Evolutionary conservation across 2,113 vertebrate genomes (phyloP), one percentile per base, ranked within the genome.

Genomic region (Arothron firmamentum): DNA sequence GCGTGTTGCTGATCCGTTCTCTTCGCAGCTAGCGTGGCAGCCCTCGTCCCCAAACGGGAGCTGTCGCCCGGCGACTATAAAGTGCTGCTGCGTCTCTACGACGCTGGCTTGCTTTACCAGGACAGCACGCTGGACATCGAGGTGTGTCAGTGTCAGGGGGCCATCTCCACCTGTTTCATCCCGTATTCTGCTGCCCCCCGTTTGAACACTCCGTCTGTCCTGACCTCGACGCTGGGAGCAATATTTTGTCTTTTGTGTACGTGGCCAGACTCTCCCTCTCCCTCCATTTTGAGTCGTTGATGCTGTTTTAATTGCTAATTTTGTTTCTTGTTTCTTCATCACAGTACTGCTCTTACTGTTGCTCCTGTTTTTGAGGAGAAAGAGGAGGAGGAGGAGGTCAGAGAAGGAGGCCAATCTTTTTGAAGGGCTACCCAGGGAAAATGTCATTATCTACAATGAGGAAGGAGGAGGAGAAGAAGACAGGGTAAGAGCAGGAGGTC

Each of bases 391-490:
- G 12, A 56, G 23, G 52, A 51, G 17, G 4, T 55, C 5, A 0
- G 43, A 50, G 23, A 72, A 67, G 21, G 19, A 61, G 1, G 20
- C 7, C 0, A 21, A 46, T 16, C 73, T 67, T 18, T 50, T 76
- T 3, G 67, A 59, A 45, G 59, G 77, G 1, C 10, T 65, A n/a
- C 66, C 77, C 28, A 75, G 81, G 52, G 81, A 79, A 18, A 59
- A 75, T 50, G 52, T 88, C 34, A 47, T 80, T 43, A 64, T 3
- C 62, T 88, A 84, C 12, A 28, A 72, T 25, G 87, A 87, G 59
- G 80, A 88, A 43, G 83, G 85, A 52, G 80, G 87, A 28, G 80
- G 83, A 6, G 85, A 85, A 69, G 83, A 85, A 6, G 83, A 83
- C 67, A 23, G 9, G 87, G 87, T 85, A 68, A 28, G 25, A 28